Evolutionary conservation across 2,888 invertebrate species (phyloP), one percentile per base, ranked within the genome.

Genomic region (Oscheius sp.): DNA sequence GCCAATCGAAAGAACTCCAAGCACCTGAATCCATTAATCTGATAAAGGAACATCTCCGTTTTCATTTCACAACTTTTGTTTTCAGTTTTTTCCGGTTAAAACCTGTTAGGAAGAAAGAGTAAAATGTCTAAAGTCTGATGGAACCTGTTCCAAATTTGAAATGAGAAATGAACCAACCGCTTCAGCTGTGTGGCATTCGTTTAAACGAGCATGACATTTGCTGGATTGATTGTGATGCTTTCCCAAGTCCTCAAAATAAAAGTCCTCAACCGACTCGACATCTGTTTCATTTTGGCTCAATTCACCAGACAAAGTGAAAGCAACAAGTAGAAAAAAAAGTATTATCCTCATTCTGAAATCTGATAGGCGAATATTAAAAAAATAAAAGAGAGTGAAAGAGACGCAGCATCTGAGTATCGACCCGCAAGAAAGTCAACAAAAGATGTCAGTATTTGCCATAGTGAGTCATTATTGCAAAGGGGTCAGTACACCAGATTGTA

Each of bases 1-100:
- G 17, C 52, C 65, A 29, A 53, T n/a, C 5, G 33, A 20, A 2
- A 52, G n/a, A 1, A 65, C 37, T 8, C 65, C 53, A 27, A 65
- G 53, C 3, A 39, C 65, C 65, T 65, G 17, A 20, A 65, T 34
- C n/a, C 20, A 50, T n/a, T n/a, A 23, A 15, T 23, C 6, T 4
- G 29, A 15, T 3, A 4, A 55, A 5, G 6, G 37, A 6, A 12
- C 37, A 12, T 34, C 37, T 34, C 12, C 37, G 37, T 6, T 34
- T 34, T 34, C 37, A 34, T 34, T 34, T 34, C 12, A 34, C 37
- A 34, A 34, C 37, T 10, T 34, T 34, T 34, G 8, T 12, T 34
- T 34, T 34, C 37, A 34, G 37, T 45, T 45, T 45, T n/a, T 45
- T 5, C 17, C 10, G 33, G 27, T 53, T 25, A 23, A 25, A 31